A percentile compares a stretch with the other conserved stretches of the same genome.
phyloP scores from a whole-genome alignment of 2,888 invertebrate genomes.

The Ariolimax columbianus region DNA sequence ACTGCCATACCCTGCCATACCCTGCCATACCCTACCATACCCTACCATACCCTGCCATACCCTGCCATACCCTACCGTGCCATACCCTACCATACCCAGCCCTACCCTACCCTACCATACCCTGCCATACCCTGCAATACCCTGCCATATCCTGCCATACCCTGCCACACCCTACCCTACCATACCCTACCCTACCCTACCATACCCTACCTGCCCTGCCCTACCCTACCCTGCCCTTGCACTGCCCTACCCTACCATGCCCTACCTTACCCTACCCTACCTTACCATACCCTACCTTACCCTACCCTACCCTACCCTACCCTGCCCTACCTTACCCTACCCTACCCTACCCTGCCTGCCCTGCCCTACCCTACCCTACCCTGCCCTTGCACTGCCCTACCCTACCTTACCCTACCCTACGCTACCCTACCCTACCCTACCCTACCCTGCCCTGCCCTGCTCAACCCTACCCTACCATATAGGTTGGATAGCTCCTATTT shows the following conservation, averaged over 20 bases:
- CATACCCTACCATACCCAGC: too few relatives aligned
- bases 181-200: too few relatives aligned
- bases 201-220: not conserved
- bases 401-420: conserved; percentile 5
- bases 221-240: conserved; percentile 4
- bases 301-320: not conserved
- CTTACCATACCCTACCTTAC: too few relatives aligned
- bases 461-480: not conserved
- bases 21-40: too few relatives aligned
- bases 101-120: too few relatives aligned
- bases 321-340: conserved; percentile 1
- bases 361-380: not conserved
- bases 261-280: too few relatives aligned
- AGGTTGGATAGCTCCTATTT: too few relatives aligned
- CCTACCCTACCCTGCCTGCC: conserved; percentile 1
- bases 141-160: not conserved
- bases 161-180: too few relatives aligned
- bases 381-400: not conserved
- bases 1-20: too few relatives aligned
- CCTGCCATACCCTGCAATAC: not conserved
- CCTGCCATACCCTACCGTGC: too few relatives aligned
- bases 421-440: not conserved
- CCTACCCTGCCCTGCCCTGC: not conserved
- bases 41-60: too few relatives aligned
- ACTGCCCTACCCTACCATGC: too few relatives aligned